These are phyloP conservation scores for Tinea trinotella DNA, from an alignment of 2,888 invertebrate genomes.

Conservation along the genomic window DNA sequence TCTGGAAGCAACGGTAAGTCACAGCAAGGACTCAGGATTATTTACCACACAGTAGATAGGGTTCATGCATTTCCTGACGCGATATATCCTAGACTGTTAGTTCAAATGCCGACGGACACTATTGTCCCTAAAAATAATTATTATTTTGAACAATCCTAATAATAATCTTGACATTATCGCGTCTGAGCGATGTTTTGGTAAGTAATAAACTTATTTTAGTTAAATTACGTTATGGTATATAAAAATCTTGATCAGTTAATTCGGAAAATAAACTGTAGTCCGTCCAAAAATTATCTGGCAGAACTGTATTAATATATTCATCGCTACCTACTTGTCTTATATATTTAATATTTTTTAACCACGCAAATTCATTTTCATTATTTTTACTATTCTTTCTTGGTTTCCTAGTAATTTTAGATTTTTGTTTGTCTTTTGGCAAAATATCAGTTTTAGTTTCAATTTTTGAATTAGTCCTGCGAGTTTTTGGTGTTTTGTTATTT, in stretches of 20 bases:
- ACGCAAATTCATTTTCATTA: slow-evolving; percentile 35
- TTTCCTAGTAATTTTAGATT: not conserved
- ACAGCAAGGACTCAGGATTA: no score
- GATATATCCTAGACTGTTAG: no score
- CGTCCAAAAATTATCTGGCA: slow-evolving; percentile 41
- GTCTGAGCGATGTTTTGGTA: no score
- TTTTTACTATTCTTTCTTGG: not conserved
- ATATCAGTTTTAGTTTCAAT: not conserved
- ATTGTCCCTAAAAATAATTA: no score
- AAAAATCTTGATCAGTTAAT: slow-evolving; percentile 2
- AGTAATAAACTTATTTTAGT: no score
- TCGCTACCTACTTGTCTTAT: slow-evolving; percentile 38
- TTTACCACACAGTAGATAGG: no score
- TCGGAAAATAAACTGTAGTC: not conserved
- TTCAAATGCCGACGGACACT: no score
- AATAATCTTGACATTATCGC: no score
- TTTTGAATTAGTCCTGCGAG: not conserved
- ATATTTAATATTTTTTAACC: slow-evolving; percentile 46
- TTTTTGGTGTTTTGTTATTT: no score
- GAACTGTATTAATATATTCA: slow-evolving; percentile 32
- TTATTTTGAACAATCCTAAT: no score
- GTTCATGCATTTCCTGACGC: no score
- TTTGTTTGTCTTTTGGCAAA: not conserved
- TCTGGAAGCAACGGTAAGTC: no score
- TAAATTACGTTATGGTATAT: not conserved